Evolutionary conservation across 2,113 vertebrate genomes (phyloP).

Genomic region (Acanthochromis polyacanthus): DNA sequence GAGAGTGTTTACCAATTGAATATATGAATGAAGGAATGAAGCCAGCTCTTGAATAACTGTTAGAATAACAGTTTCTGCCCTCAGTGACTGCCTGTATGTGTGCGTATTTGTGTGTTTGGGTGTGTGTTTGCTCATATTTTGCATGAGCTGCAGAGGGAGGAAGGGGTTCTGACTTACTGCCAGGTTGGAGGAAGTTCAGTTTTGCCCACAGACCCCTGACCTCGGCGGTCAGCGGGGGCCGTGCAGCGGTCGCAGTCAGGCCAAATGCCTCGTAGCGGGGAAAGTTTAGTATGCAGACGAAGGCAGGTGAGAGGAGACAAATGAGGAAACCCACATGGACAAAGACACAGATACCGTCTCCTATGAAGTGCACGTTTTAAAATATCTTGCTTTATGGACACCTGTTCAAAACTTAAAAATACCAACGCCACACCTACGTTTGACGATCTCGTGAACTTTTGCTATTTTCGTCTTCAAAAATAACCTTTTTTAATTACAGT

Average conservation of each 20-base stretch:
- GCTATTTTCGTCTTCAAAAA: too few species aligned
- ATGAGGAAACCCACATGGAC: neutral
- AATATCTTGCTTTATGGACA: neutral
- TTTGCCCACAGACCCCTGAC: conserved; percentile 41
- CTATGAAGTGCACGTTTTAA: neutral
- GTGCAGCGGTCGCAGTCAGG: conserved; percentile 18
- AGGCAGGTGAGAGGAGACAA: neutral
- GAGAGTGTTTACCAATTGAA: conserved; percentile 44
- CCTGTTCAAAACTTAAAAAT: too few species aligned
- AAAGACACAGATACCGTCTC: neutral
- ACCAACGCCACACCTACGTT: too few species aligned
- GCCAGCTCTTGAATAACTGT: conserved; percentile 33
- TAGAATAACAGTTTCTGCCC: conserved; percentile 36
- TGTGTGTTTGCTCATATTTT: conserved; percentile 4
- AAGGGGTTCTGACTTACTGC: conserved; percentile 32
- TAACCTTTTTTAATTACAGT: too few species aligned
- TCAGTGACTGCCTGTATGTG: neutral
- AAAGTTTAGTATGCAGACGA: conserved; percentile 26
- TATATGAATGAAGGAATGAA: conserved; percentile 20
- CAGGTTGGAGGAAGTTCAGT: conserved; percentile 35
- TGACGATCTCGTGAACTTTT: too few species aligned
- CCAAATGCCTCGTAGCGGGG: conserved; percentile 31
- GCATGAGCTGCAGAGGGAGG: conserved; percentile 30
- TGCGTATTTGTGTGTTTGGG: neutral
- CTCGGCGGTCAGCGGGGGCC: conserved; percentile 50